These are phyloP conservation scores for Onychomys arenicola DNA, from an alignment of 2,797 vertebrate species.

Conservation along the genomic window DNA sequence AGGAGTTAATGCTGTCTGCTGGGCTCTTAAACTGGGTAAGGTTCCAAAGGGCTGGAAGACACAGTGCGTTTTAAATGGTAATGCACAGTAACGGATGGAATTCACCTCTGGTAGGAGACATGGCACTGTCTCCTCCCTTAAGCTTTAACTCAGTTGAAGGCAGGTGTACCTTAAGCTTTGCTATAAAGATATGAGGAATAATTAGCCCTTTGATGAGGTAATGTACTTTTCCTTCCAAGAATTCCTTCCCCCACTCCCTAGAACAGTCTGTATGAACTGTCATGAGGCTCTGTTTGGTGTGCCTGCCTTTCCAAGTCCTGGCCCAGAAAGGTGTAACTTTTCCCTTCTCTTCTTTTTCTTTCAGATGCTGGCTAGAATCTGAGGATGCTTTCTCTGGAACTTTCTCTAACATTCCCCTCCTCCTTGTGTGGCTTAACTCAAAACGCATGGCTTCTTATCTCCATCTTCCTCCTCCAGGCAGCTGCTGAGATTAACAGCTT, in stretches of 20 bases:
- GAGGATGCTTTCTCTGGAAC: neutral
- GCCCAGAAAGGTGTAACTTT: neutral
- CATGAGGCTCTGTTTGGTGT: neutral
- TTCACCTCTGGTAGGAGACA: neutral
- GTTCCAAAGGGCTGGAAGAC: neutral
- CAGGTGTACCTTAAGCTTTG: neutral
- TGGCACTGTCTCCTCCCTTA: neutral
- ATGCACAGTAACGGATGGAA: neutral
- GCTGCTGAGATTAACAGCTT: neutral
- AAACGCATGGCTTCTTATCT: neutral
- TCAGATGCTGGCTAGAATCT: neutral
- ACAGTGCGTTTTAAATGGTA: neutral
- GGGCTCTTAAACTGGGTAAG: neutral
- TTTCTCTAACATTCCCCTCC: neutral
- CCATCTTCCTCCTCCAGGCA: neutral
- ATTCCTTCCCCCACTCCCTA: neutral
- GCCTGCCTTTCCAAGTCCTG: neutral
- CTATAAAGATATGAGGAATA: neutral
- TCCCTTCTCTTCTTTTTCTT: neutral
- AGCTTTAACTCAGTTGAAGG: neutral
- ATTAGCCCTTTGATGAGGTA: neutral
- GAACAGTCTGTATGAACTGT: neutral
- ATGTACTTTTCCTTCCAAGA: neutral
- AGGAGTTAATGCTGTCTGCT: conserved; percentile 19
- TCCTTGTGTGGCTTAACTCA: neutral